A percentile compares a stretch with the other conserved stretches of the same genome.
These are phyloP conservation scores for Tiliacea citrago DNA, from an alignment of 2,888 invertebrate species.

Conservation along the genomic window DNA sequence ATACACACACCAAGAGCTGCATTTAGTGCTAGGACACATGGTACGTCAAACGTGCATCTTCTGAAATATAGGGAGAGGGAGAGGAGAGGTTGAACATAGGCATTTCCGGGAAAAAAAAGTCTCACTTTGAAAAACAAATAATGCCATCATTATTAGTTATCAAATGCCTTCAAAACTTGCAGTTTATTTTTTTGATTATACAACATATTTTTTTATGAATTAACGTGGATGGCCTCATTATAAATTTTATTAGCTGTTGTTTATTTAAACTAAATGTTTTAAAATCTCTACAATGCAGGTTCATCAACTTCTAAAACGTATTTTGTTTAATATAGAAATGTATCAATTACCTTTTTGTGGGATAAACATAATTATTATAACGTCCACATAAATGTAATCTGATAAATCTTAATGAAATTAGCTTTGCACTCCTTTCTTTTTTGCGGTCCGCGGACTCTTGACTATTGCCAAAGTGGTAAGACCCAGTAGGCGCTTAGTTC, in stretches of 20 bases:
- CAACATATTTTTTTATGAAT: conserved; percentile 1
- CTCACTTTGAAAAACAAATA: no score
- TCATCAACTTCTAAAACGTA: neutral
- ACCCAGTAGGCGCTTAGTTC: neutral
- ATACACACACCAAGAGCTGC: no score
- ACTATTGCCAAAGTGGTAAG: conserved; percentile 6
- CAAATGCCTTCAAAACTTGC: no score
- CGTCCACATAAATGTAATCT: neutral
- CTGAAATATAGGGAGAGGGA: no score
- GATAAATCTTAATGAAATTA: neutral
- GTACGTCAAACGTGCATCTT: no score
- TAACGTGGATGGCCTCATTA: neutral
- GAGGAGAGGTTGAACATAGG: no score
- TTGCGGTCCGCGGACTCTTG: neutral
- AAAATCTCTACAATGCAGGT: conserved; percentile 5
- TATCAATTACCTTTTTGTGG: neutral
- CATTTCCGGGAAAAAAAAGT: no score
- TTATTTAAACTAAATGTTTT: neutral
- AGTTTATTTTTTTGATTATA: no score
- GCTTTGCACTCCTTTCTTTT: neutral
- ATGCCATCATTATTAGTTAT: no score
- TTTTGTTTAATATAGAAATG: neutral
- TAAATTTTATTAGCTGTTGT: neutral
- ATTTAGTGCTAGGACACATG: no score
- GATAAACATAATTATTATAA: neutral